Percentiles rank a stretch among this genome's conserved stretches.
Evolutionary conservation across 2,888 invertebrate species (phyloP).

Genomic region (Hyposoter dolosus): DNA sequence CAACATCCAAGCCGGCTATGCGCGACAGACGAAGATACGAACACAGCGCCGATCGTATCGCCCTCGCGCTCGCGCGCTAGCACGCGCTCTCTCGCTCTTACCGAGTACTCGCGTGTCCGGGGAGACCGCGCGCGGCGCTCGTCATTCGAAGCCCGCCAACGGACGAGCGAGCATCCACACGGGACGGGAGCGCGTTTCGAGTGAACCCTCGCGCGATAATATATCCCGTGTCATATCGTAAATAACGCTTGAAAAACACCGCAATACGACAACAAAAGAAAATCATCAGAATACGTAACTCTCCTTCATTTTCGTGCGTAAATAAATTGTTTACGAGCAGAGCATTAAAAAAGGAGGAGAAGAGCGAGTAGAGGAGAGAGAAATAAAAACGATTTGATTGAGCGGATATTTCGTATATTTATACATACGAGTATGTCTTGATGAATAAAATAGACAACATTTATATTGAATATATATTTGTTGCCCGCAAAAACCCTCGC

Average conservation of each 20-base stretch:
- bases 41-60: slow-evolving; percentile 57
- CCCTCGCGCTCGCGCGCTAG: slow-evolving; percentile 24
- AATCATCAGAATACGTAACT: background rate
- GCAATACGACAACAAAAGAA: background rate
- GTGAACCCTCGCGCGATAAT: slow-evolving; percentile 42
- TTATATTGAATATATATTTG: slow-evolving; percentile 4
- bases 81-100: slow-evolving; percentile 23
- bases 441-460: background rate
- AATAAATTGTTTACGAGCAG: background rate
- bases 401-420: slow-evolving; percentile 38
- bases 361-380: slow-evolving; percentile 6
- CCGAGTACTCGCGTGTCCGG: slow-evolving; percentile 59
- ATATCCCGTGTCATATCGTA: slow-evolving; percentile 49
- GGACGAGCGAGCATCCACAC: slow-evolving; percentile 83
- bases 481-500: background rate
- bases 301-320: slow-evolving; percentile 9
- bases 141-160: slow-evolving; percentile 85
- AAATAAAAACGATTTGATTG: slow-evolving; percentile 31
- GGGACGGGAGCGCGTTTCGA: slow-evolving; percentile 78
- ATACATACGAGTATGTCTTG: background rate
- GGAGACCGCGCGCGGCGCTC: slow-evolving; percentile 78
- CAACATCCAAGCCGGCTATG: slow-evolving; percentile 57
- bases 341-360: slow-evolving; percentile 4
- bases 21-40: slow-evolving; percentile 50
- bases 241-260: background rate